Evolutionary conservation across 2,113 vertebrate genomes (phyloP), one percentile per base, ranked within the genome.

Genomic region (Sinosuthora webbiana): DNA sequence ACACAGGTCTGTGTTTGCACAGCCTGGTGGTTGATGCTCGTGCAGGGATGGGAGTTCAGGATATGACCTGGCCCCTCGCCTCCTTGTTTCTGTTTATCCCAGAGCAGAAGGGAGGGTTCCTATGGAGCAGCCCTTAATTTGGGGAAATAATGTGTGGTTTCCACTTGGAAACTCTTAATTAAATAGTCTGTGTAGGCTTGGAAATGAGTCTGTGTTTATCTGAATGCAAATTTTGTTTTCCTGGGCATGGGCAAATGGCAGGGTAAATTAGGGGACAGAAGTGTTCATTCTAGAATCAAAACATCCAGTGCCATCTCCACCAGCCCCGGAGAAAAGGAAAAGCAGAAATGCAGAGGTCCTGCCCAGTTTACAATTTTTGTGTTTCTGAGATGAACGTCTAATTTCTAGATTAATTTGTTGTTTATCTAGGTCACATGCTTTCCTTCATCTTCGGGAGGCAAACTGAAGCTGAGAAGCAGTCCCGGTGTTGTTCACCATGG

Each of bases 101-200:
- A 31, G 83, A 81, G 59, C 44, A 56, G 77, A 89, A 50, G 1
- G 9, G 68, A 90, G 52, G 63, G 59, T 45, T 96, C 68, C 69
- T 64, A 35, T 22, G 55, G 52, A 84, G 85, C 60, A 65, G 35
- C 52, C 80, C 79, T 94, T 83, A 69, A 86, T 89, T 65, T 92
- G 79, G 62, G 86, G 71, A 96, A 95, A 89, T 33, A 77, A 60
- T 82, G 60, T 59, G 56, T 0, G 9, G 71, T 89, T 94, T 97
- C 79, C 76, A 83, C 62, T 87, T 9, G 47, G 89, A 95, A 95
- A 90, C 67, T 95, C 75, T 78, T 97, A 62, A 89, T 94, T 92
- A 93, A 95, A 85, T 85, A 56, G 52, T 33, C 37, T 67, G 45
- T 2, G 27, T 71, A 73, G 82, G 80, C 50, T 95, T 63, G 59